Base-by-base conservation (phyloP, 2,797 vertebrate species). In the Leptoclinus maculatus region DNA sequence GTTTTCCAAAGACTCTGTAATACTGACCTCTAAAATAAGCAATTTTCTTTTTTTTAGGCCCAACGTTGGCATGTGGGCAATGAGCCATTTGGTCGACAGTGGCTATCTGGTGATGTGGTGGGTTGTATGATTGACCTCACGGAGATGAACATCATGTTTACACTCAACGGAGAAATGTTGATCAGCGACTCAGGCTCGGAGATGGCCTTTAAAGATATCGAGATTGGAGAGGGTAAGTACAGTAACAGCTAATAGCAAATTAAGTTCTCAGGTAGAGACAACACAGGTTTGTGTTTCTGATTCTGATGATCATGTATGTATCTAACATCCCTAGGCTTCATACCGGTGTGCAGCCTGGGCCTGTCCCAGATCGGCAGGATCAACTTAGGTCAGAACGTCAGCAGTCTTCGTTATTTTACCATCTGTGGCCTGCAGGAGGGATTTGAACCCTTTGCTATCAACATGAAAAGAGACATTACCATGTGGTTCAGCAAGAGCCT, bases 401-500 rank as follows among this genome's bases (percentile, higher is more conserved):
- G 97, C 84, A 97, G 96, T 69, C 95, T 99, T 70, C 92, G 94
- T 7, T 99, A 95, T 89, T 99, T 99, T 79, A 96, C 97, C 86
- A 99, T 99, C 92, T 98, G 97, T 7, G 97, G 97, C 41, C 95
- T 99, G 68, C 97, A 99, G 87, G 97, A 99, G 89, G 97, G 97
- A 74, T 99, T 97, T 38, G 97, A 99, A 78, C 97, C 97, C 0
- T 99, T 99, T 34, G 97, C 97, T 39, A 96, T 99, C 85, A 99
- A 99, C 91, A 99, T 97, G 96, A 97, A 98, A 92, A 93, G 97
- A 59, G 96, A 97, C 34, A 97, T 98, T 78, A 97, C 97, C 66
- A 97, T 97, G 93, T 99, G 97, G 97, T 98, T 99, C 91, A 98
- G 97, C 95, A 99, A 99, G 90, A 97, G 97, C 88, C 95, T 98